Percentiles rank a stretch among this genome's conserved stretches.
Conservation (phyloP, 2,888 invertebrate genomes). For the Antheraea yamamai region DNA sequence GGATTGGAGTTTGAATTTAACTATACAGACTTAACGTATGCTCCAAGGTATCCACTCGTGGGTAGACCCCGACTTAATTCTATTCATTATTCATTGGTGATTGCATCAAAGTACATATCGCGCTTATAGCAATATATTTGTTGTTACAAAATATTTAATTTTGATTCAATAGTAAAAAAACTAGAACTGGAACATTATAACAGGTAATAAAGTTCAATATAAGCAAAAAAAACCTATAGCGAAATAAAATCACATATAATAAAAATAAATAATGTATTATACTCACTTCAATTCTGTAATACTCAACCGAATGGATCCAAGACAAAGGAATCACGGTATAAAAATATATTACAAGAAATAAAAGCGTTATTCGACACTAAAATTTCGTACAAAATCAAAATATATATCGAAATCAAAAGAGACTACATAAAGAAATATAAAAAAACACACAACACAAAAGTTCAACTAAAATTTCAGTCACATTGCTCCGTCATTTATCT, state of each 20-base stretch:
- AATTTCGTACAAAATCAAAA: slow-evolving; percentile 74
- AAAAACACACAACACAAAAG: slow-evolving; percentile 80
- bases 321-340: slow-evolving; percentile 52
- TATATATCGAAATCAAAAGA: slow-evolving; percentile 62
- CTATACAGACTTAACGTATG: too few relatives aligned
- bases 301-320: slow-evolving; percentile 24
- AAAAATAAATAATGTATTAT: background rate
- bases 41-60: too few relatives aligned
- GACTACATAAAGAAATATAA: slow-evolving; percentile 72
- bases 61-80: too few relatives aligned
- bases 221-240: too few relatives aligned
- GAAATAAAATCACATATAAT: background rate
- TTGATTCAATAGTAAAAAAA: too few relatives aligned
- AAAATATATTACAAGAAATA: slow-evolving; percentile 33
- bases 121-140: too few relatives aligned
- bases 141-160: too few relatives aligned
- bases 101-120: too few relatives aligned
- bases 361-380: slow-evolving; percentile 55
- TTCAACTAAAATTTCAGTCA: slow-evolving; percentile 77
- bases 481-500: slow-evolving; percentile 72
- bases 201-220: background rate
- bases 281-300: slow-evolving; percentile 18
- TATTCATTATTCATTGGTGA: too few relatives aligned
- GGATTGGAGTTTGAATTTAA: background rate
- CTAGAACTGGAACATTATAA: too few relatives aligned